Evolutionary conservation across 1,140 invertebrate genomes (phyloP).

Genomic region (Drosophila orena): DNA sequence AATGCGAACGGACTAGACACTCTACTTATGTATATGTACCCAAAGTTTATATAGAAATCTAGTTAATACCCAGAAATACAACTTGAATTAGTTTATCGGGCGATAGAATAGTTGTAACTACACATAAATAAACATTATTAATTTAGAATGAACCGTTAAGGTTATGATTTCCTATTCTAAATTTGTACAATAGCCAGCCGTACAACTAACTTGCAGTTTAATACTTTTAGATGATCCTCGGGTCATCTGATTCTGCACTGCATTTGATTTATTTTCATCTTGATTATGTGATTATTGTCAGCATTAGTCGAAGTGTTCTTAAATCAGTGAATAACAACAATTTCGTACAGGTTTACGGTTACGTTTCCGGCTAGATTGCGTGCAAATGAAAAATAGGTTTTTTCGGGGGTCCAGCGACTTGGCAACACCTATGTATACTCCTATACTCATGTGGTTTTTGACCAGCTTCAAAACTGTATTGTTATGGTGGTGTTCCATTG

Average conservation of each 20-base stretch:
- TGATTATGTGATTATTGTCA: background rate
- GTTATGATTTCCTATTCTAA: no score
- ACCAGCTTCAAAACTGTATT: constrained; percentile 21
- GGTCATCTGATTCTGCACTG: background rate
- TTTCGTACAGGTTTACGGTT: background rate
- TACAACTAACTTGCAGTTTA: no score
- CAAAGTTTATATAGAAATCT: background rate
- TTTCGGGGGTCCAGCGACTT: background rate
- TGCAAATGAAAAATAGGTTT: constrained; percentile 15
- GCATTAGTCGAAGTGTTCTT: background rate
- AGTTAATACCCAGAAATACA: background rate
- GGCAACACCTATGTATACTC: constrained; percentile 1
- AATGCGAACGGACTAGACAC: constrained; percentile 1
- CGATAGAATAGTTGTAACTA: background rate
- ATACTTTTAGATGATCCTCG: background rate
- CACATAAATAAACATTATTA: no score
- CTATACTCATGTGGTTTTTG: constrained; percentile 21
- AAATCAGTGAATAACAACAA: background rate
- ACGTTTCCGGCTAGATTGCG: constrained; percentile 6
- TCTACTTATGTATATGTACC: background rate
- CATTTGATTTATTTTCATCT: background rate
- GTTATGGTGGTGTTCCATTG: constrained; percentile 25
- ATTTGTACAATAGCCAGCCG: no score
- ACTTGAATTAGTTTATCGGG: background rate
- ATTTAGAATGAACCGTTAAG: no score